phyloP scores from a whole-genome alignment of 2,797 vertebrate genomes.

The Somateria mollissima region DNA sequence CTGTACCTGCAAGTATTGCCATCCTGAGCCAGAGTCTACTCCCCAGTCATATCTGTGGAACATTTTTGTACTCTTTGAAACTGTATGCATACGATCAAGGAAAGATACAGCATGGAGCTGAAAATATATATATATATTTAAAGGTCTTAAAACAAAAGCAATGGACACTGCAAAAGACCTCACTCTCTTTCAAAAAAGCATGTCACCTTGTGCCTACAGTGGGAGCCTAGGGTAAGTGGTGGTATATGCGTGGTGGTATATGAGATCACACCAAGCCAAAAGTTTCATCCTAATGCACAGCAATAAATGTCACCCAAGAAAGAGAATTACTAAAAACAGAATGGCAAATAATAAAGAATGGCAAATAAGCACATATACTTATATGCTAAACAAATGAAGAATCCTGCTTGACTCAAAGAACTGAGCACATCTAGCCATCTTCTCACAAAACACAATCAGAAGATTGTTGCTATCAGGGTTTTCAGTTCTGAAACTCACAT shows the following conservation, averaged over 20 bases:
- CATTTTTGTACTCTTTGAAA: background rate
- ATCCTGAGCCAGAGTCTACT: background rate
- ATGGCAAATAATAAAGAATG: background rate
- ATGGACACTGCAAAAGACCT: background rate
- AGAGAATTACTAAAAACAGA: background rate
- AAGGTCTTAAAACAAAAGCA: background rate
- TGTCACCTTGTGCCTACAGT: background rate
- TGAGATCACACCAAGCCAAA: background rate
- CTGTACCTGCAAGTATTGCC: background rate
- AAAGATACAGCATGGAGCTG: background rate
- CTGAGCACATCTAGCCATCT: background rate
- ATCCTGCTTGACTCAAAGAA: background rate
- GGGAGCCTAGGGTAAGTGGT: background rate
- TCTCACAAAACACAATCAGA: background rate
- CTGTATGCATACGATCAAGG: background rate
- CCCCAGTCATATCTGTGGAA: background rate
- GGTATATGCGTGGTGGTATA: background rate
- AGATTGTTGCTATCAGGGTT: background rate
- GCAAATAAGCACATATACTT: background rate
- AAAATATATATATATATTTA: background rate
- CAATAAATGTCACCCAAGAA: background rate
- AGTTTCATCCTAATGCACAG: background rate
- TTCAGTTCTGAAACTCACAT: background rate
- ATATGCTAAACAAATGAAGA: background rate
- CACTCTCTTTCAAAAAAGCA: background rate